Evolutionary conservation across 1,140 invertebrate species (phyloP).

Genomic region (Lasioglossum baleicum): DNA sequence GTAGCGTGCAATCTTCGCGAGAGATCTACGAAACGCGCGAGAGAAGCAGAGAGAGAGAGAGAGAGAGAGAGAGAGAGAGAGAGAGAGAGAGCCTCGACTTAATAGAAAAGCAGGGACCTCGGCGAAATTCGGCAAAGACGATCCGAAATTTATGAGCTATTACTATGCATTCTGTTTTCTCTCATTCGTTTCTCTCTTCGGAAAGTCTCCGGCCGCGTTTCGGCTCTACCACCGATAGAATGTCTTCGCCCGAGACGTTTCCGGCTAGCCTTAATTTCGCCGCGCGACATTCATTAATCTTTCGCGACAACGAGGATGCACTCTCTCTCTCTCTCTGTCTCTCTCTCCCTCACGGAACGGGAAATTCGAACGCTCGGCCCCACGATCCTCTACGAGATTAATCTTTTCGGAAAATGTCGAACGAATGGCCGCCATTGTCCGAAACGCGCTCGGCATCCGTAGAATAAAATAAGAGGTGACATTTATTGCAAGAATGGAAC

Average conservation of each 20-base stretch:
- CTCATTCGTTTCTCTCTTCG: conserved; percentile 36
- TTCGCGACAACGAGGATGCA: conserved; percentile 1
- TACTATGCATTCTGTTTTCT: conserved; percentile 70
- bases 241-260: neutral
- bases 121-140: conserved; percentile 56
- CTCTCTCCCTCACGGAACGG: too few species aligned
- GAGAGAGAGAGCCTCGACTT: conserved; percentile 23
- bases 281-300: conserved; percentile 42
- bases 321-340: too few species aligned
- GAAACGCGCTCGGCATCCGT: neutral
- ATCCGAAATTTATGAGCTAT: conserved; percentile 69
- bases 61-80: too few species aligned
- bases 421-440: neutral
- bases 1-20: neutral
- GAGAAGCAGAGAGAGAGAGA: too few species aligned
- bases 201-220: neutral
- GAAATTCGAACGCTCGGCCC: neutral
- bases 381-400: neutral
- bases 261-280: conserved; percentile 18
- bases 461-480: neutral
- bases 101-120: conserved; percentile 54
- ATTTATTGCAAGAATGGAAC: neutral
- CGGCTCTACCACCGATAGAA: conserved; percentile 15
- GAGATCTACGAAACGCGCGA: neutral
- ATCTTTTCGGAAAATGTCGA: neutral